phyloP scores from a whole-genome alignment of 2,888 invertebrate species.

The Epistrophella euchroma region DNA sequence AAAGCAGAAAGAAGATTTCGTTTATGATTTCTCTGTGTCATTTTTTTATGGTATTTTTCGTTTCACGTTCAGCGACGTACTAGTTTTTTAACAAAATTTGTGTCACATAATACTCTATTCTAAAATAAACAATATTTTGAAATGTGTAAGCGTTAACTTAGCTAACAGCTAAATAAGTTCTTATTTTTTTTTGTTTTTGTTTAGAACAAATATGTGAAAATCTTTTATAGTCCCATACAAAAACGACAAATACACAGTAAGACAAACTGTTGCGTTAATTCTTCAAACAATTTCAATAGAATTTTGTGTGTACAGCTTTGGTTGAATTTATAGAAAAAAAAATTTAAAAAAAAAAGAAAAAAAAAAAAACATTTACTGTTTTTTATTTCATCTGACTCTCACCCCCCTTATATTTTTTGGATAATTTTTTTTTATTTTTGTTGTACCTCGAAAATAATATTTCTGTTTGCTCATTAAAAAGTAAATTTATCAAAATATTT shows the following conservation, averaged over 20 bases:
- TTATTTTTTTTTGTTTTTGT: neutral
- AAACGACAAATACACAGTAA: constrained; percentile 1
- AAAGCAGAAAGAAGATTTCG: too few relatives aligned
- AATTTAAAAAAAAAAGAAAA: neutral
- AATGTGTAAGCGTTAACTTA: neutral
- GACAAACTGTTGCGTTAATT: constrained; percentile 9
- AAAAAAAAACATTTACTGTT: neutral
- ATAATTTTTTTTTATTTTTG: neutral
- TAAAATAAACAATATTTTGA: neutral
- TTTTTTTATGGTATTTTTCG: too few relatives aligned
- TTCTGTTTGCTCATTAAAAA: constrained; percentile 18
- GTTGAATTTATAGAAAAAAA: neutral
- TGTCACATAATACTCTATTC: constrained; percentile 3
- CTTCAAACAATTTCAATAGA: neutral
- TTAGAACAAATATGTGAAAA: constrained; percentile 6
- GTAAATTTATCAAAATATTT: neutral
- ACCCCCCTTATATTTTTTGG: neutral
- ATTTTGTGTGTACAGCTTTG: neutral
- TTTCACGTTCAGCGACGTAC: too few relatives aligned
- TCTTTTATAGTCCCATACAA: neutral
- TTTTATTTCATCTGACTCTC: neutral
- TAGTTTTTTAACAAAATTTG: too few relatives aligned
- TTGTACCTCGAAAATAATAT: neutral
- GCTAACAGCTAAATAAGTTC: constrained; percentile 3
- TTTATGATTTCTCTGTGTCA: too few relatives aligned